A percentile compares a stretch with the other conserved stretches of the same genome.
Evolutionary conservation across 2,113 vertebrate species (phyloP).

Genomic region (Cyprinodon tularosa): DNA sequence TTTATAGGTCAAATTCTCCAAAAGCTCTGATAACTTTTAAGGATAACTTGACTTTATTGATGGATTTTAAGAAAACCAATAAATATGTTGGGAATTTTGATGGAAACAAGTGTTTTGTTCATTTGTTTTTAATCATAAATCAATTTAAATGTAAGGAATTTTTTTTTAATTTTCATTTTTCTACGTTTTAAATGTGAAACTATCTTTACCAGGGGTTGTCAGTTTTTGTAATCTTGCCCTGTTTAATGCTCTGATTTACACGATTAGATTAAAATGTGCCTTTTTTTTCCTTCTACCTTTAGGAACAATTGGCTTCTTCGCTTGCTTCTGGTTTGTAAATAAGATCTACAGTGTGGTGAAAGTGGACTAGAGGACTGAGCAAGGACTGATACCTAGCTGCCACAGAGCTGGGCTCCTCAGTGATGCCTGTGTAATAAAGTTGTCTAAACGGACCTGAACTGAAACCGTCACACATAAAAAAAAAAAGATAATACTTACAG

Average conservation of each 20-base stretch:
- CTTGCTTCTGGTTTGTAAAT: slow-evolving; percentile 99
- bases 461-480: slow-evolving; percentile 54
- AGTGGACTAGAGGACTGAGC: slow-evolving; percentile 86
- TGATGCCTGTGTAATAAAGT: slow-evolving; percentile 40
- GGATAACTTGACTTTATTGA: no score
- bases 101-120: no score
- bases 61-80: no score
- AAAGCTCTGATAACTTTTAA: no score
- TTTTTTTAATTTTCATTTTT: no score
- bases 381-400: slow-evolving; percentile 37
- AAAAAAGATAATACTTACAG: slow-evolving; percentile 35
- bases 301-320: slow-evolving; percentile 99
- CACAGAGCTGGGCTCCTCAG: slow-evolving; percentile 29
- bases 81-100: no score
- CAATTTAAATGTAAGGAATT: no score
- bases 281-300: slow-evolving; percentile 27
- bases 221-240: neutral
- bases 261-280: neutral
- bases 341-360: slow-evolving; percentile 99
- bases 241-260: neutral
- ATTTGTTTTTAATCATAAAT: no score
- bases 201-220: neutral
- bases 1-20: no score
- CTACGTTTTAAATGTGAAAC: neutral
- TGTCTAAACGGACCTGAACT: slow-evolving; percentile 50